Base-by-base conservation (phyloP, 2,797 vertebrate species). In the Salmo trutta region DNA sequence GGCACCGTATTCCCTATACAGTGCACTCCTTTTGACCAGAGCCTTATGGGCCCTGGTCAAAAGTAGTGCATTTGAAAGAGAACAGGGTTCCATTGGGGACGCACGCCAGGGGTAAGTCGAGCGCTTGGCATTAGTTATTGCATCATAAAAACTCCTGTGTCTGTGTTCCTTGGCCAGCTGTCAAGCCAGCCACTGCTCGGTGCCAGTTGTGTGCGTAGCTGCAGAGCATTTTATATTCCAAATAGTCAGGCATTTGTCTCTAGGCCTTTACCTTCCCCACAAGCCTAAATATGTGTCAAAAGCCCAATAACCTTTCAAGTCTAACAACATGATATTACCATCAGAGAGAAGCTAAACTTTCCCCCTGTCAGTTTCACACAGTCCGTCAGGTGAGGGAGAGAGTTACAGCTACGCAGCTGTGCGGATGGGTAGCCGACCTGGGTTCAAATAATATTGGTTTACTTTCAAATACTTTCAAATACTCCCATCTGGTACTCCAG, bases 301-400 rank as follows among this genome's bases (percentile, higher is more conserved):
- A 85, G 83, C 80, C 84, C 86, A 83, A 82, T 75, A 75, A 82
- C 82, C 85, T 90, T 88, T 90, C 88, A 90, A 86, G 86, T 85
- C 82, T 86, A 85, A 90, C 80, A 85, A 86, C 80, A 80, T 79
- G 77, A 88, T 88, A 87, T 90, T 86, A 85, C 80, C 83, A 83
- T 88, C 86, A 90, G 88, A 88, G 86, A 82, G 73, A 85, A 85
- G 82, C 80, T 86, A 85, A 87, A 87, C 86, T 87, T 86, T 84
- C 83, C 84, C 86, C 64, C 41, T 47, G 31, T 56, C 53, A 74
- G 78, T 77, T 77, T 84, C 77, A 83, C 74, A 77, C 75, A 77
- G 73, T 29, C 17, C 36, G 66, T 36, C 82, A 88, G 75, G 79
- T 84, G 79, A 83, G 65, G 69, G 79, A 71, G 69, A 83, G 70